Evolutionary conservation across 1,140 invertebrate genomes (phyloP).

Genomic region (Lucilia sericata): DNA sequence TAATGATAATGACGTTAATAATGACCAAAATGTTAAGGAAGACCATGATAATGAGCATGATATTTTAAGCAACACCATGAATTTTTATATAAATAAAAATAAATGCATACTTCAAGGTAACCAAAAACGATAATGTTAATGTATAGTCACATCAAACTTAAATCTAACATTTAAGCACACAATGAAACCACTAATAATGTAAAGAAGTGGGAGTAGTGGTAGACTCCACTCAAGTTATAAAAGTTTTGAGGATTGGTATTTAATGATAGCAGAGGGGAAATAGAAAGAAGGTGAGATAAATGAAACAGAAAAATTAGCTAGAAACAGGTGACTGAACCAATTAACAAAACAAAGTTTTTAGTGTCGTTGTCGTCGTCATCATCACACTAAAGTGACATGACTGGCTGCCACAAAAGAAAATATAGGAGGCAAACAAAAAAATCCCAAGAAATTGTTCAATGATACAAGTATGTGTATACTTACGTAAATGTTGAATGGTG

Average conservation of each 20-base stretch:
- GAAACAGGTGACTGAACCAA: slow-evolving; percentile 61
- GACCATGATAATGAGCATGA: slow-evolving; percentile 22
- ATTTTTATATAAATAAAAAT: not conserved
- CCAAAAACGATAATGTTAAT: slow-evolving; percentile 37
- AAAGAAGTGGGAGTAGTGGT: not conserved
- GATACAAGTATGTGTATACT: not conserved
- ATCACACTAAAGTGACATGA: not conserved
- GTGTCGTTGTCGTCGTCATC: not conserved
- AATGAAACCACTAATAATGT: not conserved
- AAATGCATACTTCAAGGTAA: slow-evolving; percentile 22
- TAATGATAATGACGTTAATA: not conserved
- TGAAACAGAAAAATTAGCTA: not conserved
- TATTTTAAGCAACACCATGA: slow-evolving; percentile 22
- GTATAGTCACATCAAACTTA: not conserved
- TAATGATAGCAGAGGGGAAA: not conserved
- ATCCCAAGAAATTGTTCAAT: not conserved
- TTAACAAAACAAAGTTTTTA: slow-evolving; percentile 59
- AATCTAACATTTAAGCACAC: not conserved
- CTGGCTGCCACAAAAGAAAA: not conserved
- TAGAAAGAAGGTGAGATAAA: not conserved
- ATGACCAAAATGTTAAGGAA: not conserved
- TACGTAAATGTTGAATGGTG: not conserved
- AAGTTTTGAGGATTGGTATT: not conserved
- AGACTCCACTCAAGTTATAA: not conserved
- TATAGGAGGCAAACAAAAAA: no score